Evolutionary conservation across 2,888 invertebrate genomes (phyloP).

Genomic region (Acrobasis repandana): DNA sequence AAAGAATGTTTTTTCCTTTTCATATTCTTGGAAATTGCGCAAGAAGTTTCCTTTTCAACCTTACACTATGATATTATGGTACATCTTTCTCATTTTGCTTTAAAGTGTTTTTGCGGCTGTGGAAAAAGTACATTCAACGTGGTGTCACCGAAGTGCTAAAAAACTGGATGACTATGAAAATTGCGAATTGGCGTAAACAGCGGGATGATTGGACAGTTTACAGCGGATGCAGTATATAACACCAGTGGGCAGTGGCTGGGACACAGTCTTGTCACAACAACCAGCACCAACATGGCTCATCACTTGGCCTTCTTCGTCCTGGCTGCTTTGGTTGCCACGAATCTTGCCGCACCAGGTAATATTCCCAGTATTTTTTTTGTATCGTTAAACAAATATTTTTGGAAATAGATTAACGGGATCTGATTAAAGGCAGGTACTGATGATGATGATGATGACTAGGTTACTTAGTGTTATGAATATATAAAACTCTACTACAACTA

Average conservation of each 20-base stretch:
- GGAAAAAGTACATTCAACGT: slow-evolving; percentile 2
- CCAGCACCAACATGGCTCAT: slow-evolving; percentile 43
- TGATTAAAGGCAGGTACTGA: no score
- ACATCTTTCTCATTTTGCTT: slow-evolving; percentile 7
- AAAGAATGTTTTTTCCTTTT: background rate
- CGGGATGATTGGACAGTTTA: slow-evolving; percentile 50
- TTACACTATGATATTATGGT: background rate
- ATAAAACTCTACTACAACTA: no score
- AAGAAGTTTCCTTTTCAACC: background rate
- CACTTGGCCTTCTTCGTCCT: slow-evolving; percentile 38
- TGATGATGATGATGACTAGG: no score
- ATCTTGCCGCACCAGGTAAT: slow-evolving; percentile 55
- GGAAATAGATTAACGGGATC: no score
- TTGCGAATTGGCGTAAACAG: slow-evolving; percentile 49
- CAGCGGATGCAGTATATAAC: slow-evolving; percentile 51
- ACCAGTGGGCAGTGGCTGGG: slow-evolving; percentile 21
- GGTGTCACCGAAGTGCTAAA: slow-evolving; percentile 28
- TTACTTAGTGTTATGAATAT: no score
- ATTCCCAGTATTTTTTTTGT: background rate
- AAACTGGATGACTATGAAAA: slow-evolving; percentile 52
- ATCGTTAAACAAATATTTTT: no score
- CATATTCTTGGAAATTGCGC: background rate
- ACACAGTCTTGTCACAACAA: slow-evolving; percentile 35
- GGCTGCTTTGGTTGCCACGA: slow-evolving; percentile 37
- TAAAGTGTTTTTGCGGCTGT: slow-evolving; percentile 4